Conservation (phyloP, 2,888 invertebrate species). For the Spilosoma lubricipeda region DNA sequence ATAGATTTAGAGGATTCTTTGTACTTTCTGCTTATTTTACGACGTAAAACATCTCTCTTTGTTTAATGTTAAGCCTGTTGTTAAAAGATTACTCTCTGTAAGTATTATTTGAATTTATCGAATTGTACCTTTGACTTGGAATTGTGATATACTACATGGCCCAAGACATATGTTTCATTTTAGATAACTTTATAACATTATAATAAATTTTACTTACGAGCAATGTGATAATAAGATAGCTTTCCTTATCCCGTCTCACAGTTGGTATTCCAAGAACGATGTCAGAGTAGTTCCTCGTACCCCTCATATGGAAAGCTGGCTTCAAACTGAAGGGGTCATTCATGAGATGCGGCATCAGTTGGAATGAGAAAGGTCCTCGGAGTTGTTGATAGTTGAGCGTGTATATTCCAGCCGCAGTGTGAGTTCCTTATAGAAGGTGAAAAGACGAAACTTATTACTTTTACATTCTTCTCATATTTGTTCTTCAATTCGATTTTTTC, state of each 20-base stretch:
- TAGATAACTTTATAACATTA: background rate
- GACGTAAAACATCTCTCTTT: too few relatives aligned
- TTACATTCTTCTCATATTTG: background rate
- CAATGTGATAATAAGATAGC: constrained; percentile 94
- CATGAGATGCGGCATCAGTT: constrained; percentile 95
- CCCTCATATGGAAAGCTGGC: constrained; percentile 92
- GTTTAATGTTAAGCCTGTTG: background rate
- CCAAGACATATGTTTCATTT: background rate
- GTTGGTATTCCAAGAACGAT: constrained; percentile 96
- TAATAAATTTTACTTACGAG: constrained; percentile 55
- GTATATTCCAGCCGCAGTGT: constrained; percentile 68
- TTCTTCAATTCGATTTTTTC: background rate
- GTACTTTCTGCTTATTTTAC: too few relatives aligned
- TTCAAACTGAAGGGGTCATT: constrained; percentile 91
- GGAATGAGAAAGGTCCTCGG: constrained; percentile 92
- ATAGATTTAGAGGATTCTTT: too few relatives aligned
- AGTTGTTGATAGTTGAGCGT: constrained; percentile 79
- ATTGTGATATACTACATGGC: background rate
- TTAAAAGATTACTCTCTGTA: background rate
- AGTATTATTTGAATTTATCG: too few relatives aligned
- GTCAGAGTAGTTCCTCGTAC: constrained; percentile 91
- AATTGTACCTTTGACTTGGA: background rate
- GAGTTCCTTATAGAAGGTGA: constrained; percentile 52
- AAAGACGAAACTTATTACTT: background rate
- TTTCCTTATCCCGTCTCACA: constrained; percentile 94